Evolutionary conservation across 2,888 invertebrate species (phyloP), one percentile per base, ranked within the genome.

Genomic region (Synergus laeviventris): DNA sequence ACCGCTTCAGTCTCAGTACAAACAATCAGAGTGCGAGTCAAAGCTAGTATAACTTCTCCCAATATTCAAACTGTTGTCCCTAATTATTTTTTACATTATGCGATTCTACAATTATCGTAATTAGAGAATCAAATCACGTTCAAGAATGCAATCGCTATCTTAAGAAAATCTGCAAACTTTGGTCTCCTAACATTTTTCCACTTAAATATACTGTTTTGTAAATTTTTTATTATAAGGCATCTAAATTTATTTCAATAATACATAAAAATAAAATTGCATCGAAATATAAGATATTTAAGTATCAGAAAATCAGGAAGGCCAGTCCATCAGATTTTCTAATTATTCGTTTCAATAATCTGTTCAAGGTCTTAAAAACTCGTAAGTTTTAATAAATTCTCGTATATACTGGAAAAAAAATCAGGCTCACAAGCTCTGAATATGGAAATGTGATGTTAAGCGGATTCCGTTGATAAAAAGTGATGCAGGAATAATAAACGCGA

Each of bases 1-100:
- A 64, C 75, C 64, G 49, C 76, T 77, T 78, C 80, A 81, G 78
- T 81, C 79, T 79, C 77, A 75, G 76, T 78, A 61, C 49, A 61
- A 75, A 74, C 73, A 76, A 78, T 64, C 76, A 76, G 49, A 74
- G 74, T 75, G 60, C 31, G 70, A 70, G 70, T 70, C 70, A 70
- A 66, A 66, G 45, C 70, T 70, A 49, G 49, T 49, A 45, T 24
- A 70, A 49, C 49, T 70, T 70, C 36, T 49, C 49, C 49, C 36
- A 70, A 70, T 49, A 31, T 24, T 49, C 18, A 70, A 66, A 49
- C 31, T 49, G 31, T 49, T 24, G 49, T 45, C 36, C 9, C 36
- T 70, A 70, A 31, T 70, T 70, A 70, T 45, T 45, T 70, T 70
- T 70, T 70, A 31, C 31, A 70, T 70, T 70, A 70, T 70, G 70